These are phyloP conservation scores for Nasua narica DNA, from an alignment of 2,797 vertebrate genomes.

Conservation along the genomic window DNA sequence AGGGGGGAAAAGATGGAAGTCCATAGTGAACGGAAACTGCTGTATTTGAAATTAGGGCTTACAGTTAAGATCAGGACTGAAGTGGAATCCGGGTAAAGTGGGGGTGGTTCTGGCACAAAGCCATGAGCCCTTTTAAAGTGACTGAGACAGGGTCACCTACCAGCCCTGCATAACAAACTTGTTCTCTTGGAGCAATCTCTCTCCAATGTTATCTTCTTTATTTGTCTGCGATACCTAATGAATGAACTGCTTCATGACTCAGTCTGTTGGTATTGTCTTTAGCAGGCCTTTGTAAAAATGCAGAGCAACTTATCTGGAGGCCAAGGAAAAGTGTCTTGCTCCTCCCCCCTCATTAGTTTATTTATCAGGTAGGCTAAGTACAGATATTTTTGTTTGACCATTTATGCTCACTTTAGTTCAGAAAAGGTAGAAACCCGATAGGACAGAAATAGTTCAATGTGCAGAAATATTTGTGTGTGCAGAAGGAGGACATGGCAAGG, in stretches of 20 bases:
- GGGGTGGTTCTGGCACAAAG: slow-evolving; percentile 42
- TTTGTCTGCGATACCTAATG: background rate
- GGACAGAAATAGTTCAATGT: background rate
- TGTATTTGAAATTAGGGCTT: slow-evolving; percentile 40
- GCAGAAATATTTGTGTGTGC: background rate
- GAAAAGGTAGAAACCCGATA: slow-evolving; percentile 1
- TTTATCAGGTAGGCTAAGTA: background rate
- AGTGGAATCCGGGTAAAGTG: background rate
- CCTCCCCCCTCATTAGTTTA: background rate
- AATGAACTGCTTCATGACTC: background rate
- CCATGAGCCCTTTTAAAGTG: slow-evolving; percentile 5
- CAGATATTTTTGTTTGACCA: slow-evolving; percentile 33
- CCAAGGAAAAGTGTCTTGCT: background rate
- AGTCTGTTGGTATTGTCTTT: slow-evolving; percentile 43
- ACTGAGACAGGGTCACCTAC: background rate
- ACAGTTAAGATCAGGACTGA: background rate
- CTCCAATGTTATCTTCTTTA: background rate
- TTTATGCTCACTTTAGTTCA: slow-evolving; percentile 14
- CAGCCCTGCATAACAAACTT: background rate
- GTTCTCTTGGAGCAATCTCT: background rate
- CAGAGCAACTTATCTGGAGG: background rate
- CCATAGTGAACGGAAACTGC: background rate
- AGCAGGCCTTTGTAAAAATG: slow-evolving; percentile 30
- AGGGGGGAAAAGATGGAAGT: background rate
- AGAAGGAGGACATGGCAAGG: slow-evolving; percentile 15